A percentile compares a stretch with the other conserved stretches of the same genome.
phyloP scores from a whole-genome alignment of 2,888 invertebrate genomes.

The Lasioglossum vierecki region DNA sequence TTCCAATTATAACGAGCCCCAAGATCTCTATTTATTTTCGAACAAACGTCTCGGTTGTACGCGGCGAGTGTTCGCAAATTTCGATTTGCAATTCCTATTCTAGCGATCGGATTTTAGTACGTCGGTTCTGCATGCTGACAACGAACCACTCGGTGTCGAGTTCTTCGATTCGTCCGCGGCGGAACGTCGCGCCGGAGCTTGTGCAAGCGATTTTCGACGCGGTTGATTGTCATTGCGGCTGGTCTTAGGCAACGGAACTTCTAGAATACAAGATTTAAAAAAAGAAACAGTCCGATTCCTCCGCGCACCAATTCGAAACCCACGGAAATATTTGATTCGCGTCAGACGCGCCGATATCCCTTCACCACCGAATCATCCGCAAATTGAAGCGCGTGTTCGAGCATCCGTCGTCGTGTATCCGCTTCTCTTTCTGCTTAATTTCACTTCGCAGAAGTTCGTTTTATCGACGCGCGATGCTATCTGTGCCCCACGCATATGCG shows the following conservation, averaged over 20 bases:
- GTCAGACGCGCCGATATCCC: neutral
- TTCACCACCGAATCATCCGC: neutral
- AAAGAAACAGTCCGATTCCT: neutral
- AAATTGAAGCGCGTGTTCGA: constrained; percentile 4
- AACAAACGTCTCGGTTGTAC: neutral
- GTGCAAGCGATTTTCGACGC: constrained; percentile 42
- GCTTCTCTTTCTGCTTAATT: constrained; percentile 1
- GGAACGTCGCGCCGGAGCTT: constrained; percentile 20
- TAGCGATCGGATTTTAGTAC: constrained; percentile 33
- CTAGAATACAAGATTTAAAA: neutral
- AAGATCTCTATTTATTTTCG: neutral
- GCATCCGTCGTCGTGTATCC: neutral
- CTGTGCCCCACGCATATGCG: neutral
- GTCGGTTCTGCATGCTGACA: constrained; percentile 51
- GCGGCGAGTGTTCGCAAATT: neutral
- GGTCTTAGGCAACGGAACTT: constrained; percentile 1
- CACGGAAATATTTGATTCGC: neutral
- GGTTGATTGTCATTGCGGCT: constrained; percentile 15
- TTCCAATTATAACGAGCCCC: neutral
- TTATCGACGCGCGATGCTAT: constrained; percentile 14
- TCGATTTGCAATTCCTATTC: constrained; percentile 3
- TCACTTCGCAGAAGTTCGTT: constrained; percentile 16
- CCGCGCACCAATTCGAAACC: no score
- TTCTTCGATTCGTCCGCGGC: constrained; percentile 30
- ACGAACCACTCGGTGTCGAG: constrained; percentile 46